Evolutionary conservation across 2,888 invertebrate genomes (phyloP).

Genomic region (Trichopria drosophilae): DNA sequence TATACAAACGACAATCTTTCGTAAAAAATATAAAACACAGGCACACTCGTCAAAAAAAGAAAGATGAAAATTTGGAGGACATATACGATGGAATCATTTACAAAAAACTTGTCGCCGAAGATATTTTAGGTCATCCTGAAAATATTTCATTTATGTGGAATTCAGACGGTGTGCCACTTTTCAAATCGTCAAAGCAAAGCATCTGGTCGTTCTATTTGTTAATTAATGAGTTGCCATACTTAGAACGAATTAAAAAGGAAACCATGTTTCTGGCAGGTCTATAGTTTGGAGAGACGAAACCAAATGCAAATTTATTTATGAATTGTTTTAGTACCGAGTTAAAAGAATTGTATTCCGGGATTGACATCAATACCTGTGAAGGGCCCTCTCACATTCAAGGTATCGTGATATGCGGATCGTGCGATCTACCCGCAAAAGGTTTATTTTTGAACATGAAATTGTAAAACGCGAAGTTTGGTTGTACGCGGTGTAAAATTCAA

Average conservation of each 20-base stretch:
- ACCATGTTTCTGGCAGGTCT: conserved; percentile 31
- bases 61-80: no score
- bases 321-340: conserved; percentile 2
- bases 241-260: conserved; percentile 25
- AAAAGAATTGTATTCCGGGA: conserved; percentile 12
- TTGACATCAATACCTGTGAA: background rate
- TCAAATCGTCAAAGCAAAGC: conserved; percentile 33
- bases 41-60: no score
- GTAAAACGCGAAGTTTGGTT: conserved; percentile 10
- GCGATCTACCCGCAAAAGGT: conserved; percentile 19
- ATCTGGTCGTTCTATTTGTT: conserved; percentile 35
- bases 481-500: conserved; percentile 7
- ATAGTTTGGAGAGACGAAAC: conserved; percentile 35
- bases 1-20: no score
- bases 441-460: conserved; percentile 8
- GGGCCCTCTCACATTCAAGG: background rate
- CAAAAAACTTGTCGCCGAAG: conserved; percentile 4
- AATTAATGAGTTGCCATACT: conserved; percentile 33
- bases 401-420: conserved; percentile 10
- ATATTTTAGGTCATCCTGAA: conserved; percentile 21
- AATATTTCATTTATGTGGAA: conserved; percentile 37
- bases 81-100: no score
- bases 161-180: conserved; percentile 35
- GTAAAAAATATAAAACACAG: no score
- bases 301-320: conserved; percentile 23